Evolutionary conservation across 2,888 invertebrate species (phyloP), one percentile per base, ranked within the genome.

Genomic region (Polylopha cassiicola): DNA sequence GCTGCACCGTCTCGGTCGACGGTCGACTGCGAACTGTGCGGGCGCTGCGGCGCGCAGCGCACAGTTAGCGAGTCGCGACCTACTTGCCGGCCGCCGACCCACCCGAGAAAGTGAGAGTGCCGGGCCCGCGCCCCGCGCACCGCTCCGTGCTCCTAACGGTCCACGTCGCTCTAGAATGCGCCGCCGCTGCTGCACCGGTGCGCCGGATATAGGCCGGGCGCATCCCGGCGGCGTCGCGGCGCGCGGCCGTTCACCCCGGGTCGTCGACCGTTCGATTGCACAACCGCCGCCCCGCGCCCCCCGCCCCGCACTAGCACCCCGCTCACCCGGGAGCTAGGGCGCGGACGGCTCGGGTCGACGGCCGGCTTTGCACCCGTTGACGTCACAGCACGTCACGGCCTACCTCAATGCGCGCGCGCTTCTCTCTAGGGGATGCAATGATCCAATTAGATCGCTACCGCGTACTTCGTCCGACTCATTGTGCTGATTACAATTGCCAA

Each of bases 41-140:
- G 74, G 76, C 75, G 73, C 71, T 69, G 73, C 73, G 80, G 72
- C 68, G 74, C 67, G 74, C 78, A 78, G 87, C 87, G 81, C 87
- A 84, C 87, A 87, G 88, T 88, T 88, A 90, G 89, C 74, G 75
- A 39, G 87, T 89, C 89, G 87, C 90, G 91, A 90, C 91, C 91
- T 89, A 91, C 87, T 91, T 91, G 86, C 87, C 89, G 92, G 90
- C 88, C 90, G 89, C 90, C 91, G 89, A 89, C 90, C 88, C 84
- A 87, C 63, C 77, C 85, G 84, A 82, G 86, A 86, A 86, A 86
- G 86, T 86, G 86, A 86, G 86, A 86, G 86, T 86, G 81, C 74
- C 73, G 73, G 74, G 70, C 66, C 59, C 65, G n/a, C 73, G 75
- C 80, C 76, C 62, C 68, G 58, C 62, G 37, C 53, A 51, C 39